phyloP scores from a whole-genome alignment of 2,797 vertebrate species.

The Pristis pectinata region DNA sequence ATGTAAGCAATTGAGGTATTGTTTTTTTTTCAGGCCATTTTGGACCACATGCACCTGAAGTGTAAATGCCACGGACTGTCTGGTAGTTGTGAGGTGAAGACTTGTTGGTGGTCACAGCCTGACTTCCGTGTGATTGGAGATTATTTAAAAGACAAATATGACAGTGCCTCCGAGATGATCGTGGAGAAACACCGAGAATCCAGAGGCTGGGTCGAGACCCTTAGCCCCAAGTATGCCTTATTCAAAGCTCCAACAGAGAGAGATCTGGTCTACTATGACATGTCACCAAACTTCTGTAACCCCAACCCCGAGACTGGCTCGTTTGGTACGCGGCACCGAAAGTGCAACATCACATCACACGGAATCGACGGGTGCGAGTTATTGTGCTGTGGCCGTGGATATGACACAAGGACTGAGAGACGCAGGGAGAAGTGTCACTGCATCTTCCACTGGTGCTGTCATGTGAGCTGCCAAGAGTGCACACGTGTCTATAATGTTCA shows the following conservation, averaged over 20 bases:
- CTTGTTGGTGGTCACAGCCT: constrained; percentile 97
- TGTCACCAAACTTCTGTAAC: constrained; percentile 93
- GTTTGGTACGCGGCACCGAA: constrained; percentile 84
- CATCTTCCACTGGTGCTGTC: constrained; percentile 98
- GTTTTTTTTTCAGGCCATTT: constrained; percentile 73
- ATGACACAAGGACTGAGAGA: constrained; percentile 88
- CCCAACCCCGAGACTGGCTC: constrained; percentile 90
- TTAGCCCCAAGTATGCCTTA: constrained; percentile 86
- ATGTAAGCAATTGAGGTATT: constrained; percentile 9
- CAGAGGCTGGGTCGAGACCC: constrained; percentile 93
- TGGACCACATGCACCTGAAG: constrained; percentile 90
- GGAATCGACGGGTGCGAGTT: constrained; percentile 96
- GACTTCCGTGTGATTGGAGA: constrained; percentile 89
- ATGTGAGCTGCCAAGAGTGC: constrained; percentile 95
- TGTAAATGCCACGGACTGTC: constrained; percentile 97
- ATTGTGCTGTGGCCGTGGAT: constrained; percentile 90
- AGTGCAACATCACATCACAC: constrained; percentile 89
- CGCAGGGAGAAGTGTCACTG: constrained; percentile 93
- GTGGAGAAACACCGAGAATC: constrained; percentile 96
- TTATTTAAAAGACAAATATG: constrained; percentile 98
- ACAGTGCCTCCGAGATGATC: constrained; percentile 96
- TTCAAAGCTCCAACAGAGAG: constrained; percentile 92
- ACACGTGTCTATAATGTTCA: constrained; percentile 85
- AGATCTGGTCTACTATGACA: constrained; percentile 93
- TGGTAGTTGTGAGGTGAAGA: constrained; percentile 96